Evolutionary conservation across 2,888 invertebrate species (phyloP).

Genomic region (Agrilus cyanescens): DNA sequence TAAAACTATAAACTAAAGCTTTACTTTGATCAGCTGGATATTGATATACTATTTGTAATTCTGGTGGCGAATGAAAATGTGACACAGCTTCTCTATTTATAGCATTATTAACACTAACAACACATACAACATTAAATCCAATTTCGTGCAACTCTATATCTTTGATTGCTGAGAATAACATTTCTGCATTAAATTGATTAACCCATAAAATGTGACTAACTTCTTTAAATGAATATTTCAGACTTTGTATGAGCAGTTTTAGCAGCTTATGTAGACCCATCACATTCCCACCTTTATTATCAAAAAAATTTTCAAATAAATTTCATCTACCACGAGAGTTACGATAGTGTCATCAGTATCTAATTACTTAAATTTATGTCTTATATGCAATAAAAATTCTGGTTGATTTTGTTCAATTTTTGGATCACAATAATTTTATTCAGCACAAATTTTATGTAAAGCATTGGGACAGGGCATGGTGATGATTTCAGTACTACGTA

Average conservation of each 20-base stretch:
- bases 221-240: conserved; percentile 13
- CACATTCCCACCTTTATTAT: conserved; percentile 15
- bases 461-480: too few relatives aligned
- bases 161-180: conserved; percentile 6
- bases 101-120: conserved; percentile 14
- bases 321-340: conserved; percentile 14
- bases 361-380: too few relatives aligned
- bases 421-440: too few relatives aligned
- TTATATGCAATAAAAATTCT: too few relatives aligned
- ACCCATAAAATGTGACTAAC: conserved; percentile 15
- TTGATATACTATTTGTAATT: not conserved
- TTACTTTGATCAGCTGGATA: conserved; percentile 1
- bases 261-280: conserved; percentile 9
- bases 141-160: conserved; percentile 12
- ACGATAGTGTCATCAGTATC: conserved; percentile 9
- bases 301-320: conserved; percentile 15
- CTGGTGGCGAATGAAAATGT: conserved; percentile 4
- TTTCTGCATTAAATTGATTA: conserved; percentile 6
- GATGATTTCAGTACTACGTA: too few relatives aligned
- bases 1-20: conserved; percentile 2
- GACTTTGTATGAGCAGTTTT: conserved; percentile 10
- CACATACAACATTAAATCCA: conserved; percentile 12
- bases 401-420: too few relatives aligned
- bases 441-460: too few relatives aligned
- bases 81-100: conserved; percentile 15